phyloP scores from a whole-genome alignment of 2,888 invertebrate species.

The Eupithecia pulchellata region DNA sequence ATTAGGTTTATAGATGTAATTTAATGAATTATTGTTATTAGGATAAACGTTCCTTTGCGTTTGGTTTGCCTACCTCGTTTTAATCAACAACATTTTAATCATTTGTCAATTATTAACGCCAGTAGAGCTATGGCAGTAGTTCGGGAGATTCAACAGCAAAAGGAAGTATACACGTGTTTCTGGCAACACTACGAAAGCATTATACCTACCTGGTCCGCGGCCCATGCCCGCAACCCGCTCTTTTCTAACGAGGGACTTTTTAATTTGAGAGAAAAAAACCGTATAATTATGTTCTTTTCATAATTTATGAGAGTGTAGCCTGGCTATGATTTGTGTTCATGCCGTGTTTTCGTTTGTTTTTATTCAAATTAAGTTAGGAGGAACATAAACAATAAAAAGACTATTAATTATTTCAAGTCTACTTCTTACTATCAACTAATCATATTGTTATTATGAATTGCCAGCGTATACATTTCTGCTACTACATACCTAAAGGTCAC shows the following conservation, averaged over 20 bases:
- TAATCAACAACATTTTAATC: too few relatives aligned
- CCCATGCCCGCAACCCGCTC: slow-evolving; percentile 16
- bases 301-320: slow-evolving; percentile 26
- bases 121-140: too few relatives aligned
- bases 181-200: not conserved
- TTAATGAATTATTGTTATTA: too few relatives aligned
- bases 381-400: not conserved
- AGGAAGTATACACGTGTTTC: slow-evolving; percentile 4
- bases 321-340: slow-evolving; percentile 16
- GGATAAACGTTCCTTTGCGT: too few relatives aligned
- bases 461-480: too few relatives aligned
- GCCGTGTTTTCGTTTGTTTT: slow-evolving; percentile 6
- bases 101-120: too few relatives aligned
- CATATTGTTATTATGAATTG: too few relatives aligned
- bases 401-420: too few relatives aligned
- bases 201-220: not conserved
- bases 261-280: slow-evolving; percentile 36
- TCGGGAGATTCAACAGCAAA: not conserved
- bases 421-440: too few relatives aligned
- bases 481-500: too few relatives aligned
- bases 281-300: slow-evolving; percentile 33
- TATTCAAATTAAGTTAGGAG: not conserved
- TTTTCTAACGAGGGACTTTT: slow-evolving; percentile 36
- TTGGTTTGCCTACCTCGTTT: too few relatives aligned
- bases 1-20: too few relatives aligned